Conservation (phyloP, 2,113 vertebrate genomes). For the Campylomormyrus tamandua region DNA sequence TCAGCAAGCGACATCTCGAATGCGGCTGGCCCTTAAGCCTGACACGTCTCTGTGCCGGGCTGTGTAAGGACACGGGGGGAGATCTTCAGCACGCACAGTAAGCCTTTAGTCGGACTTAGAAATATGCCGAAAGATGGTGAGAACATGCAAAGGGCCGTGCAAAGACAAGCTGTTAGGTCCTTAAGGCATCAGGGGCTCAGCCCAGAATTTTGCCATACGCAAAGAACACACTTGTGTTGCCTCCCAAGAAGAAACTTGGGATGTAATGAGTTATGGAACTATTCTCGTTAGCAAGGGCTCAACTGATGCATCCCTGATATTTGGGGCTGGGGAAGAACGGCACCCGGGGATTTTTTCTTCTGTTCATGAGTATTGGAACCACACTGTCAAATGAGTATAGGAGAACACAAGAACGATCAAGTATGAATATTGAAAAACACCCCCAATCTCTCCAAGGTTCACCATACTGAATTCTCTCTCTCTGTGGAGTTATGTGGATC, state of each 20-base stretch:
- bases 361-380: not conserved
- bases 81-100: conserved; percentile 13
- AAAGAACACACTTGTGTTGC: not conserved
- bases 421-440: not conserved
- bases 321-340: not conserved
- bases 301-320: not conserved
- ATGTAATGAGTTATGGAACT: not conserved
- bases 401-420: not conserved
- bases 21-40: conserved; percentile 21
- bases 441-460: not conserved
- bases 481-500: not conserved
- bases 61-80: conserved; percentile 4
- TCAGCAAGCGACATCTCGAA: conserved; percentile 16
- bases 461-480: not conserved
- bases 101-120: conserved; percentile 40
- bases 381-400: not conserved
- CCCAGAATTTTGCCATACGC: not conserved
- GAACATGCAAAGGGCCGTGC: conserved; percentile 39
- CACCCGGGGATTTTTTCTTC: not conserved
- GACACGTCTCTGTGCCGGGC: conserved; percentile 17
- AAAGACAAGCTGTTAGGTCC: not conserved
- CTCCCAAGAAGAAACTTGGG: not conserved
- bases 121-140: conserved; percentile 35
- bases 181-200: not conserved
- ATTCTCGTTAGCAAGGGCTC: not conserved